A percentile compares a stretch with the other conserved stretches of the same genome.
Evolutionary conservation across 2,113 vertebrate genomes (phyloP).

Genomic region (Proteles cristata): DNA sequence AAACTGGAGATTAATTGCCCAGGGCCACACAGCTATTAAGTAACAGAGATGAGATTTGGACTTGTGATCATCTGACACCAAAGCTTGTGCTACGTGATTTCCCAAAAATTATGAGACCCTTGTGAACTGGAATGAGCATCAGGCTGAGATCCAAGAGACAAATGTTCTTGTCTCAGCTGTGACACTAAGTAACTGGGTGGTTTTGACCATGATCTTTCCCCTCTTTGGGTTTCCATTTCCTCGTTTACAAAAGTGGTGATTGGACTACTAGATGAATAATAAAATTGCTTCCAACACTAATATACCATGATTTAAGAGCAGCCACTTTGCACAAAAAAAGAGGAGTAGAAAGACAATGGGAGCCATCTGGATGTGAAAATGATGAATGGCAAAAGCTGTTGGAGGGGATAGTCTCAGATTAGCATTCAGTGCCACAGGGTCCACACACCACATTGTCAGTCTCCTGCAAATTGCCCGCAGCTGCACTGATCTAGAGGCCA

Average conservation of each 20-base stretch:
- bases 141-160: slow-evolving; percentile 40
- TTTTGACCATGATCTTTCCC: slow-evolving; percentile 52
- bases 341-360: slow-evolving; percentile 61
- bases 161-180: slow-evolving; percentile 55
- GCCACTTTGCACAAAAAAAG: slow-evolving; percentile 63
- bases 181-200: slow-evolving; percentile 29
- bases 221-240: slow-evolving; percentile 63
- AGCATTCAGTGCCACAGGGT: background rate
- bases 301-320: slow-evolving; percentile 54
- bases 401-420: slow-evolving; percentile 1
- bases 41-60: slow-evolving; percentile 28
- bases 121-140: background rate
- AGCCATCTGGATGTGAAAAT: slow-evolving; percentile 69
- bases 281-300: slow-evolving; percentile 70
- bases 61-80: background rate
- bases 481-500: slow-evolving; percentile 30
- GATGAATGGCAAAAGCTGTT: slow-evolving; percentile 57
- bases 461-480: slow-evolving; percentile 69
- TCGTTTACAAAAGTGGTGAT: slow-evolving; percentile 61
- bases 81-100: background rate
- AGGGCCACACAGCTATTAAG: background rate
- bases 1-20: slow-evolving; percentile 6
- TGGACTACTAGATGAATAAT: slow-evolving; percentile 66
- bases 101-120: background rate
- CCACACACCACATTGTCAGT: background rate